Percentiles rank a stretch among this genome's conserved stretches.
phyloP scores from a whole-genome alignment of 2,797 vertebrate genomes.

The Trachops cirrhosus region DNA sequence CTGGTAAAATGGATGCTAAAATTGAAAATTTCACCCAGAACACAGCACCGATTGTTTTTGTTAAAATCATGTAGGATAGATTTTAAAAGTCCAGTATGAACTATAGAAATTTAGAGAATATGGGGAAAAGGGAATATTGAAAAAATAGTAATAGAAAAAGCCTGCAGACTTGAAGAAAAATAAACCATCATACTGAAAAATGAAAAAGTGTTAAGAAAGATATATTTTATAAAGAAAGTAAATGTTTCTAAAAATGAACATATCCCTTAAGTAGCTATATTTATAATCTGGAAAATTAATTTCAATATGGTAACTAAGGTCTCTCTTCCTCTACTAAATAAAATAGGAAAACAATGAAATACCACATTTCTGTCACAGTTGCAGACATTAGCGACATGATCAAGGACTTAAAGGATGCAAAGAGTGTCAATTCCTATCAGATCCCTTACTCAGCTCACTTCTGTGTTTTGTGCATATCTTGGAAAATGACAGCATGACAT shows the following conservation, averaged over 20 bases:
- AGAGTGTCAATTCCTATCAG: not conserved
- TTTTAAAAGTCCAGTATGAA: not conserved
- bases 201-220: not conserved
- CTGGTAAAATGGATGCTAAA: not conserved
- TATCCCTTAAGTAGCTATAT: not conserved
- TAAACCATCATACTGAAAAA: not conserved
- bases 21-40: not conserved
- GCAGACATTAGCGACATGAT: not conserved
- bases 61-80: not conserved
- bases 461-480: not conserved
- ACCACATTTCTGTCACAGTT: not conserved
- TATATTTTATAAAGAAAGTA: not conserved
- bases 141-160: not conserved
- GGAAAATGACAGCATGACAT: not conserved
- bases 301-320: not conserved
- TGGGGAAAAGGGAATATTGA: not conserved
- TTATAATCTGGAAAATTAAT: not conserved
- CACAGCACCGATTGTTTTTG: not conserved
- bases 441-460: not conserved
- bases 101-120: not conserved
- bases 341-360: not conserved
- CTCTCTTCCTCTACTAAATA: not conserved
- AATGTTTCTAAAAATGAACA: not conserved
- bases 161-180: not conserved
- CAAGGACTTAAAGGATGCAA: not conserved